These are phyloP conservation scores for Laupala kohalensis DNA, from an alignment of 1,140 invertebrate species.

Conservation along the genomic window DNA sequence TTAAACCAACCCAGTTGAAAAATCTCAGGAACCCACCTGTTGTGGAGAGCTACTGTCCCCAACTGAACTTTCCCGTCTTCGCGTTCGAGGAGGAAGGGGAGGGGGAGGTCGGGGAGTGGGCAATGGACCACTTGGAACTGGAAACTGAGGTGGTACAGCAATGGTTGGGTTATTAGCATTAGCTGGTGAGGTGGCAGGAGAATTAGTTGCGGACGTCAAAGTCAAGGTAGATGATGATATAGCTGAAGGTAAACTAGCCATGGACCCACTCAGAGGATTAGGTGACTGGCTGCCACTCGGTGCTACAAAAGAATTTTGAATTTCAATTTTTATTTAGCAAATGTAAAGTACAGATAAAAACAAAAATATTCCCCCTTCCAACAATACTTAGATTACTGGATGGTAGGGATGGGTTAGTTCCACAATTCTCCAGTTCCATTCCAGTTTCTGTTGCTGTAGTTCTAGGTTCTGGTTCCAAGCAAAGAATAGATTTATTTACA, in stretches of 20 bases:
- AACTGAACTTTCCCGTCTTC: conserved; percentile 42
- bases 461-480: too few relatives aligned
- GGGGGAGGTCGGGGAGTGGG: conserved; percentile 35
- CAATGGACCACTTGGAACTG: conserved; percentile 30
- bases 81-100: conserved; percentile 40
- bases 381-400: too few relatives aligned
- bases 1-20: too few relatives aligned
- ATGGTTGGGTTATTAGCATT: conserved; percentile 27
- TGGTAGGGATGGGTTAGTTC: too few relatives aligned
- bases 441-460: too few relatives aligned
- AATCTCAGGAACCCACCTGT: conserved; percentile 30
- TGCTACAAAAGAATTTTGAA: conserved; percentile 9
- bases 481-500: too few relatives aligned
- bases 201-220: conserved; percentile 16
- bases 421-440: too few relatives aligned
- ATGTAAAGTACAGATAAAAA: too few relatives aligned
- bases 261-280: conserved; percentile 5
- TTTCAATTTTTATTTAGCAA: too few relatives aligned
- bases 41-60: conserved; percentile 38
- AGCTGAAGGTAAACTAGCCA: background rate
- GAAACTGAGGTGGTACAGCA: background rate
- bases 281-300: conserved; percentile 17
- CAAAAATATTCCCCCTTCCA: too few relatives aligned
- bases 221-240: background rate
- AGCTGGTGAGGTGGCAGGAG: conserved; percentile 26